Evolutionary conservation across 2,113 vertebrate species (phyloP), one percentile per base, ranked within the genome.

Genomic region (Gallinago undulata): DNA sequence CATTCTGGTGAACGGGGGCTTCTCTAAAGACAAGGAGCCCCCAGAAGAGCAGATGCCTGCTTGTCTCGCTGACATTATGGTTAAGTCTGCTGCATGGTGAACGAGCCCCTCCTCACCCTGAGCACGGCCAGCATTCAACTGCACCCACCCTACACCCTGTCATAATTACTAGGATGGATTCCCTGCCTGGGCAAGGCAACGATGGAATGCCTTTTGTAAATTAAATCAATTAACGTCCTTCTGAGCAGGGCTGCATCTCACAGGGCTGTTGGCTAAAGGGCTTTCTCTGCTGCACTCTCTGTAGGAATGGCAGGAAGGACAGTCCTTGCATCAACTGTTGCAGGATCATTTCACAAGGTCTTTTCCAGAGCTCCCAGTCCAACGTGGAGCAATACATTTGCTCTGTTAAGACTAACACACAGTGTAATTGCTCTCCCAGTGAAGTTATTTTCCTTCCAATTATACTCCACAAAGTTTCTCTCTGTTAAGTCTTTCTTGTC

Each of bases 21-120:
- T 30, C 64, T 62, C 45, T 55, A 41, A 37, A 77, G 63, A 19
- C 30, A 31, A 78, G 60, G 28, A 77, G 24, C 19, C 35, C 31
- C 24, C 21, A 39, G 35, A 23, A 47, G 62, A 62, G 19, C 35
- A 43, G n/a, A 53, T 21, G 24, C 33, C 37, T 59, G 6, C 39
- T 33, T 66, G 51, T 59, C 41, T 39, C 10, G 14, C 23, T 30
- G 47, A n/a, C 0, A 0, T 33, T 75, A 22, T 12, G 3, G 1
- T 47, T 18, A 33, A 18, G 60, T 5, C 14, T 50, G 37, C 11
- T 14, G 22, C 31, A 14, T 1, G 27, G 27, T 14, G 23, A 91
- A 13, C 51, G 3, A 50, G 25, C 45, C 28, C 37, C 47, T n/a
- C 4, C 63, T 51, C 39, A 19, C 28, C 41, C 51, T 35, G 51